These are phyloP conservation scores for Atethmia centrago DNA, from an alignment of 2,888 invertebrate species.

Conservation along the genomic window DNA sequence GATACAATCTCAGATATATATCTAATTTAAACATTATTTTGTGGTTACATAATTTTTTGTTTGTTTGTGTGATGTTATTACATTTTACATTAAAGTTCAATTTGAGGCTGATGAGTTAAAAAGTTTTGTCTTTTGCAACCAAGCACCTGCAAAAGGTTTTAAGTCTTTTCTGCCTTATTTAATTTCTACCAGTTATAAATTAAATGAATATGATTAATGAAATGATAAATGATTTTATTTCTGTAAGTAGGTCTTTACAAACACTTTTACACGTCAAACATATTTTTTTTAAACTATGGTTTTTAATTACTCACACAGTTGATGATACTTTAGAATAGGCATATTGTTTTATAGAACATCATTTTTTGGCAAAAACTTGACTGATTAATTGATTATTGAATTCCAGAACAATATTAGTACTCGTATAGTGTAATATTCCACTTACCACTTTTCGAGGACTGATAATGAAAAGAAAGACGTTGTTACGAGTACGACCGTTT, in stretches of 20 bases:
- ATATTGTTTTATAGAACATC: constrained; percentile 2
- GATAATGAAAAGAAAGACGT: constrained; percentile 19
- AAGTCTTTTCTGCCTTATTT: neutral
- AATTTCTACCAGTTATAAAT: constrained; percentile 5
- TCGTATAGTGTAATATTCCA: neutral
- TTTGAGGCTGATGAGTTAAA: neutral
- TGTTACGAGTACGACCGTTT: constrained; percentile 11
- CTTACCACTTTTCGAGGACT: constrained; percentile 19
- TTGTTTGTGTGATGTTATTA: constrained; percentile 18
- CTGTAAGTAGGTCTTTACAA: no score
- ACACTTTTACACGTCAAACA: no score
- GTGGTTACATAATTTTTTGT: constrained; percentile 4
- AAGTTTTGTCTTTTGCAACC: neutral
- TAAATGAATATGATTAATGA: neutral
- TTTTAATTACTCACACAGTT: constrained; percentile 4
- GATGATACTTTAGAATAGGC: constrained; percentile 5
- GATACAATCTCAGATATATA: constrained; percentile 37
- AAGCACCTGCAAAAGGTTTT: neutral
- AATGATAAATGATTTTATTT: no score
- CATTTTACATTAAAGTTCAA: constrained; percentile 10
- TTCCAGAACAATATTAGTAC: neutral
- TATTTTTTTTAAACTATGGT: no score
- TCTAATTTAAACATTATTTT: constrained; percentile 7
- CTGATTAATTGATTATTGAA: neutral
- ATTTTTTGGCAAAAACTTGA: neutral